Base-by-base conservation (phyloP, 2,888 invertebrate species). In the Netelia melanura region DNA sequence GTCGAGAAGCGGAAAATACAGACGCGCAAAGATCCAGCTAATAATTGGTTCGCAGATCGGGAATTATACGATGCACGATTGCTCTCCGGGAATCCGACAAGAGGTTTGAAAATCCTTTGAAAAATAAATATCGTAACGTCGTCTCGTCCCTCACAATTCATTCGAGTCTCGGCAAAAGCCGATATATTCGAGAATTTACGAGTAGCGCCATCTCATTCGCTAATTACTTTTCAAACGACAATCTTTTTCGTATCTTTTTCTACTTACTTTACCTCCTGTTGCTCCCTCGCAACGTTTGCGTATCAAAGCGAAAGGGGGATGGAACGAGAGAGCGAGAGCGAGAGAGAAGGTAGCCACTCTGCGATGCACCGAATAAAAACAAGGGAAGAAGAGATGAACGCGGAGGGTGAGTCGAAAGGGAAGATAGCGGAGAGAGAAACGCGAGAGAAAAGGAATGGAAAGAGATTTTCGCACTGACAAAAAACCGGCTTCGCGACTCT, bases 141-240 rank as follows among this genome's bases (percentile, higher is more conserved):
- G 17, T 58, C 68, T 48, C 9, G 11, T 44, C 11, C 43, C 54
- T 30, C 64, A 14, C 14, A 14, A 14, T 14, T 14, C 14, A 48
- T 48, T 58, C 56, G 14, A 21, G 52, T 43, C 56, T 58, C 14
- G 48, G 72, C 67, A 38, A 56, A 56, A 43, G 43, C 23, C 71
- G 67, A 76, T 61, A 68, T 61, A 61, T 67, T 82, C 71, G 71
- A 62, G 72, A 81, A 84, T 62, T 25, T 58, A 74, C 68, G 77
- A 80, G 83, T 83, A 48, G 44, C 65, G 56, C 64, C 58, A 75
- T 64, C 84, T 78, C 81, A 72, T 78, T 79, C 74, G 52, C 82
- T 86, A 86, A 86, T 86, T 86, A 86, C 76, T 79, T 75, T 74
- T 81, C 70, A 61, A 79, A 71, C 52, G 74, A 74, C 81, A 72